Base-by-base conservation (phyloP, 2,888 invertebrate genomes). In the Macaria liturata region DNA sequence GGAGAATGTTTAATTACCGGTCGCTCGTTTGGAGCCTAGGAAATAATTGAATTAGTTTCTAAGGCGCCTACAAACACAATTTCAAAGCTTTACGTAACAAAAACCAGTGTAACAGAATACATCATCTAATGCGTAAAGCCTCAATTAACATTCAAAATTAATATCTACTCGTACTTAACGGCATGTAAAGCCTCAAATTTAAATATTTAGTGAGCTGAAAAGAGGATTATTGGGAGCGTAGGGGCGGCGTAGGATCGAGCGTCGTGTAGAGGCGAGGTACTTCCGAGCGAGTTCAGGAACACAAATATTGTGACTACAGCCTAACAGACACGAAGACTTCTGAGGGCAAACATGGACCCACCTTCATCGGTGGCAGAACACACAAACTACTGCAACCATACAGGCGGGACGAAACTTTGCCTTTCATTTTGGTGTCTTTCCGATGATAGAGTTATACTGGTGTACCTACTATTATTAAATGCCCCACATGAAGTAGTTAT, bases 301-400 rank as follows among this genome's bases (percentile, higher is more conserved):
- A 78, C 79, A 84, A 86, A 86, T 85, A 86, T 86, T 86, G 80
- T 86, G 79, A 83, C 80, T 84, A 81, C 83, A 80, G 83, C 84
- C 77, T 77, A 72, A 76, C 76, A 78, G 77, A 78, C 73, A 75
- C 76, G 75, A 67, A 67, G 75, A 83, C 74, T 82, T 83, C 70
- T 72, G 69, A 71, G 80, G 82, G 80, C 76, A 78, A 57, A 68
- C 67, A 72, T 68, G 68, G 72, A 64, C 37, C 44, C 49, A 20
- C 43, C 45, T 39, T 9, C 4, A 5, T 4, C 31, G n/a, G 4
- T 34, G n/a, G 8, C 42, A 8, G 42, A 42, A 42, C 42, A 42
- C 1, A 42, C 42, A 42, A 42, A 42, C 42, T 42, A 42, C 8
- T 42, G 9, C 42, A 4, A n/a, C 5, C 9, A 9, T 43, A 43